These are phyloP conservation scores for Leptatherina wallacei DNA, from an alignment of 2,797 vertebrate species.

Conservation along the genomic window DNA sequence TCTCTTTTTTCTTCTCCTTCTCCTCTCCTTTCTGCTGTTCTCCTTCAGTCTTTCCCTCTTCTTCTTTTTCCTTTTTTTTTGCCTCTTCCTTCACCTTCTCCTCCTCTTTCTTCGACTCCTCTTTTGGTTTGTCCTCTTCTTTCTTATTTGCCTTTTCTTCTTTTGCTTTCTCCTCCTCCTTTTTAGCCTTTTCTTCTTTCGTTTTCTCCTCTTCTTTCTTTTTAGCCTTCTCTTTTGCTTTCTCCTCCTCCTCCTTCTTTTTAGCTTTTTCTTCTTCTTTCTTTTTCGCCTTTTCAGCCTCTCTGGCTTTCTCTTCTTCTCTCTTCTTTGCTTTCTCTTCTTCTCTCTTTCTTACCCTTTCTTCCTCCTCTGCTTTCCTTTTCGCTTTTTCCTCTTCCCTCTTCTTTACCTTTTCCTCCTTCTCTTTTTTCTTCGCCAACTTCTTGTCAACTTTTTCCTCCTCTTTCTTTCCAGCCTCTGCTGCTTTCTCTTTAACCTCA, in stretches of 20 bases:
- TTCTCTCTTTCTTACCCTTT: constrained; percentile 46
- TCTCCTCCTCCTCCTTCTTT: constrained; percentile 43
- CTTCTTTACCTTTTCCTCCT: constrained; percentile 59
- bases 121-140: constrained; percentile 30
- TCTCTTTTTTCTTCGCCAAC: constrained; percentile 61
- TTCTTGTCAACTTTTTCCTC: constrained; percentile 65
- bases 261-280: constrained; percentile 18
- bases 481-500: constrained; percentile 60
- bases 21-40: constrained; percentile 37
- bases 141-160: constrained; percentile 28
- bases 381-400: constrained; percentile 62
- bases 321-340: constrained; percentile 52
- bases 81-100: constrained; percentile 35
- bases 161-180: constrained; percentile 33
- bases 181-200: constrained; percentile 32
- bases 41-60: constrained; percentile 30
- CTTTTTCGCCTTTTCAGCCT: constrained; percentile 20
- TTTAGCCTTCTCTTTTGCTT: constrained; percentile 24
- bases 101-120: constrained; percentile 12
- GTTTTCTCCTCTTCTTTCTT: constrained; percentile 28
- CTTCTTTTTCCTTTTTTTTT: constrained; percentile 14
- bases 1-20: constrained; percentile 26
- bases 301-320: constrained; percentile 58
- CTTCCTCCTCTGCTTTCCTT: constrained; percentile 49
- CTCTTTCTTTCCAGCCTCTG: constrained; percentile 59